Conservation (phyloP, 2,888 invertebrate genomes). For the Pinctada fucata region DNA sequence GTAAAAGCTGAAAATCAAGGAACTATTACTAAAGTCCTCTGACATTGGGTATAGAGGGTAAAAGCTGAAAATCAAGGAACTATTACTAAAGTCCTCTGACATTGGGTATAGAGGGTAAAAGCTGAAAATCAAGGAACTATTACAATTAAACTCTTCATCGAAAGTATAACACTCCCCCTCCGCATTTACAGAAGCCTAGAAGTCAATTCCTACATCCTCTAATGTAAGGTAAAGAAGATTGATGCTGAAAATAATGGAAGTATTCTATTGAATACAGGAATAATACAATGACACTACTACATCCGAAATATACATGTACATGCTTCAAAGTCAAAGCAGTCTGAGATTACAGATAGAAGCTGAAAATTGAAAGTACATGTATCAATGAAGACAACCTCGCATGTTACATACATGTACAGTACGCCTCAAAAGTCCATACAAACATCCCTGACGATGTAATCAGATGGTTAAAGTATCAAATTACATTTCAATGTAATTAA, state of each 20-base stretch:
- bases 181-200: slow-evolving; percentile 83
- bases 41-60: slow-evolving; percentile 89
- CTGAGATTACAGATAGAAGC: no score
- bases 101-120: no score
- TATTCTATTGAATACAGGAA: no score
- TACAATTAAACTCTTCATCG: slow-evolving; percentile 55
- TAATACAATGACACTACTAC: no score
- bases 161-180: slow-evolving; percentile 81
- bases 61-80: slow-evolving; percentile 78
- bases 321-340: background rate
- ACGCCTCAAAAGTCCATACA: no score
- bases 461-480: no score
- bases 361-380: no score
- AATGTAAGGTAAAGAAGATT: slow-evolving; percentile 89
- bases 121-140: slow-evolving; percentile 79
- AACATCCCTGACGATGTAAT: no score
- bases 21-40: slow-evolving; percentile 75
- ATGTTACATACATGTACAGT: no score
- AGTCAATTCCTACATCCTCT: slow-evolving; percentile 75
- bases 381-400: no score
- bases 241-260: slow-evolving; percentile 78
- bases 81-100: background rate
- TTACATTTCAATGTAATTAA: no score
- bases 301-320: no score
- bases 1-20: slow-evolving; percentile 81